Evolutionary conservation across 2,888 invertebrate species (phyloP).

Genomic region (Stegophylla sp.): DNA sequence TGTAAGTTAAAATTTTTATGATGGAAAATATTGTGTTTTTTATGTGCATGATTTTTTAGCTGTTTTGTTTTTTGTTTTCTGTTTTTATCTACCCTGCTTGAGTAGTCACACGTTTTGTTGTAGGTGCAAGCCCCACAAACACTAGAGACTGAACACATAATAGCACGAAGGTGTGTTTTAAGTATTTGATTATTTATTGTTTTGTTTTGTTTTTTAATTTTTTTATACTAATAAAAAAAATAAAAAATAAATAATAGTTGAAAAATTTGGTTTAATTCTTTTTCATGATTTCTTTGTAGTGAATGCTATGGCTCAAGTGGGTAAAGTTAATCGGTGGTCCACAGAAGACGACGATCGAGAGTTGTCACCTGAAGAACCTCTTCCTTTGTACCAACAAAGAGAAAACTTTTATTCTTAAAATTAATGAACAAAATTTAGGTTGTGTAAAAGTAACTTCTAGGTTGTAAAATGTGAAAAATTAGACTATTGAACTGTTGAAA

Average conservation of each 20-base stretch:
- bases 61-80: conserved; percentile 44
- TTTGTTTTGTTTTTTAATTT: conserved; percentile 13
- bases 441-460: conserved; percentile 40
- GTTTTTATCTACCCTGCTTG: conserved; percentile 49
- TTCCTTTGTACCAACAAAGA: conserved; percentile 85
- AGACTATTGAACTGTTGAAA: conserved; percentile 51
- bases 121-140: conserved; percentile 58
- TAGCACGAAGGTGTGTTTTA: conserved; percentile 54
- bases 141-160: conserved; percentile 52
- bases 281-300: conserved; percentile 66
- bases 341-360: conserved; percentile 69
- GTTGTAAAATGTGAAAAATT: conserved; percentile 48
- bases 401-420: conserved; percentile 76
- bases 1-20: conserved; percentile 70
- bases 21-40: conserved; percentile 9
- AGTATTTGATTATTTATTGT: conserved; percentile 18
- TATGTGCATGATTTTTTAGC: conserved; percentile 45
- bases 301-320: conserved; percentile 79
- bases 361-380: conserved; percentile 77
- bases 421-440: conserved; percentile 20
- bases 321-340: conserved; percentile 68
- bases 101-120: conserved; percentile 57
- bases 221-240: background rate
- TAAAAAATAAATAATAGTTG: conserved; percentile 38
- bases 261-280: conserved; percentile 47